Evolutionary conservation across 2,113 vertebrate genomes (phyloP).

Genomic region (Odocoileus virginianus): DNA sequence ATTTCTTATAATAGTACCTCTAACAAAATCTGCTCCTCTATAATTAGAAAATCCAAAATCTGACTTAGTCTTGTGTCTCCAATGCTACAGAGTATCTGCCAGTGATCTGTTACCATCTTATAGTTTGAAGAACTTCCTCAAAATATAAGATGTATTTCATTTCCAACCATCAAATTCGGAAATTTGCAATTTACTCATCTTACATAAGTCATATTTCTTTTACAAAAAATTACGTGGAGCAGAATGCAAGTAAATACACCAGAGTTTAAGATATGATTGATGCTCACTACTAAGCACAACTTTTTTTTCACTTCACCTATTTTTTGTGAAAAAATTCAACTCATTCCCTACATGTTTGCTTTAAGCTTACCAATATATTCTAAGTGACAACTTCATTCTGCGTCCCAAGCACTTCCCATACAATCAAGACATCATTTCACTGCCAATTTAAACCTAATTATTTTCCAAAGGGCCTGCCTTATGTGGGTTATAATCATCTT

Average conservation of each 20-base stretch:
- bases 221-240: not conserved
- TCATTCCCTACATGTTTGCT: not conserved
- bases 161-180: constrained; percentile 45
- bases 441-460: constrained; percentile 54
- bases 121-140: constrained; percentile 49
- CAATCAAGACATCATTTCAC: constrained; percentile 53
- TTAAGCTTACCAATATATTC: not conserved
- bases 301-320: not conserved
- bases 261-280: not conserved
- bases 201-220: not conserved
- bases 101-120: constrained; percentile 36
- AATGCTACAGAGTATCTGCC: not conserved
- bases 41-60: constrained; percentile 41
- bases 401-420: constrained; percentile 36
- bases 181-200: not conserved
- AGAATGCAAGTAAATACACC: constrained; percentile 38
- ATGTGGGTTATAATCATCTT: constrained; percentile 62
- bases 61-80: constrained; percentile 7
- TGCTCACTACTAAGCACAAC: constrained; percentile 28
- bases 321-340: constrained; percentile 55
- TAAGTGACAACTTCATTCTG: constrained; percentile 31
- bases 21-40: constrained; percentile 45
- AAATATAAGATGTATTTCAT: constrained; percentile 41
- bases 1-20: not conserved
- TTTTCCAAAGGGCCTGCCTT: constrained; percentile 72